Base-by-base conservation (phyloP, 2,113 vertebrate genomes). In the Plecotus auritus region DNA sequence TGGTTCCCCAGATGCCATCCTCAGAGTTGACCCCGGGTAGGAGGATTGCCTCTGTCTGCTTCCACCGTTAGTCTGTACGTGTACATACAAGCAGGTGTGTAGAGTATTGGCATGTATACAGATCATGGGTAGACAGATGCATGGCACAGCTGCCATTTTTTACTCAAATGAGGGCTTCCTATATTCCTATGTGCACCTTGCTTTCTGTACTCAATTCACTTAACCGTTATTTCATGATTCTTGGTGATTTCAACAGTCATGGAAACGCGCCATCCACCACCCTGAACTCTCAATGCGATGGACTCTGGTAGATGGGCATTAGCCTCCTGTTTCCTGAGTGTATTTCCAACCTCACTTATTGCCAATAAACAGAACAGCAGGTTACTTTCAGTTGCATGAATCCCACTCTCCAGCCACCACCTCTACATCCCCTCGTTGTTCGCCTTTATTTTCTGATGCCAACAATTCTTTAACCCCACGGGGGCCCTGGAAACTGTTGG, bases 81-180 rank as follows among this genome's bases (percentile, higher is more conserved):
- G 56, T 51, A 0, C 16, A 1, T 8, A 4, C 5, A 14, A 42
- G 45, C 3, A 10, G 9, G 13, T 16, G 2, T 30, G 9, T 10
- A 16, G 37, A 74, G 3, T 23, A 12, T 14, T 7, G 9, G 35
- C 2, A 56, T 64, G 18, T 30, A 8, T 42, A 66, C 11, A 88
- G 51, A 64, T 20, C 30, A 1, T 6, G n/a, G 67, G 45, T n/a
- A 70, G 56, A 69, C 28, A 59, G 30, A 49, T 13, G 6, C 4
- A 30, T 23, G 28, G 32, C n/a, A 11, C 22, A 26, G 4, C 54
- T 35, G n/a, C 30, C 0, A 0, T 45, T n/a, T 37, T 35, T 78
- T 11, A 8, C 42, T 90, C 28, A 47, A 4, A 47, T 9, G 35
- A 37, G 1, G 37, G 9, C 28, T 42, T 49, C 28, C 49, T 32